Conservation (phyloP, 1,140 invertebrate genomes). For the Drosophila azteca region DNA sequence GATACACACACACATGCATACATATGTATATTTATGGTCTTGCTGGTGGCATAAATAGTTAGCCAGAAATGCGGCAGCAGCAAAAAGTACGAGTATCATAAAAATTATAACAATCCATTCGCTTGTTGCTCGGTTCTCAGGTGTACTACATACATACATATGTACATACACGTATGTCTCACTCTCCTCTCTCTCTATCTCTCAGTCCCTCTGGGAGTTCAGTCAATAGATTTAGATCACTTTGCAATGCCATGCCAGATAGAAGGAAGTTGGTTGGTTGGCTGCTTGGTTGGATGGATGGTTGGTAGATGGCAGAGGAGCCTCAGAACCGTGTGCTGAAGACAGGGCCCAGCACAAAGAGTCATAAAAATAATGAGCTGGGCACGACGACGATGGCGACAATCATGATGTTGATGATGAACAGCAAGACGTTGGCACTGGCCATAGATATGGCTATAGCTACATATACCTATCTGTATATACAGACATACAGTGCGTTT, state of each 20-base stretch:
- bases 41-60: slow-evolving; percentile 59
- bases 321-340: no score
- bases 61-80: slow-evolving; percentile 60
- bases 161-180: neutral
- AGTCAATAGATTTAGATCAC: slow-evolving; percentile 80
- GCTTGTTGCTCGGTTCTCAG: slow-evolving; percentile 65
- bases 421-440: slow-evolving; percentile 3
- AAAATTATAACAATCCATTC: slow-evolving; percentile 70
- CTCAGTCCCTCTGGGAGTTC: slow-evolving; percentile 51
- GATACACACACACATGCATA: slow-evolving; percentile 9
- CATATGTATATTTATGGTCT: slow-evolving; percentile 30
- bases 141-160: slow-evolving; percentile 19
- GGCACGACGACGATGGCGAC: slow-evolving; percentile 75
- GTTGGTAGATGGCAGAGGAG: neutral
- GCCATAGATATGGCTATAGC: slow-evolving; percentile 16
- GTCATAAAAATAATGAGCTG: slow-evolving; percentile 77
- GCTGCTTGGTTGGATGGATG: no score
- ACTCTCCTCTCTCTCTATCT: slow-evolving; percentile 10
- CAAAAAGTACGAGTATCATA: slow-evolving; percentile 48
- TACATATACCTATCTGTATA: neutral
- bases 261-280: slow-evolving; percentile 1
- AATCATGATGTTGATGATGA: slow-evolving; percentile 66
- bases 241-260: slow-evolving; percentile 34
- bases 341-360: slow-evolving; percentile 52
- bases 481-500: no score